Conservation (phyloP, 2,113 vertebrate species). For the Orycteropus afer region DNA sequence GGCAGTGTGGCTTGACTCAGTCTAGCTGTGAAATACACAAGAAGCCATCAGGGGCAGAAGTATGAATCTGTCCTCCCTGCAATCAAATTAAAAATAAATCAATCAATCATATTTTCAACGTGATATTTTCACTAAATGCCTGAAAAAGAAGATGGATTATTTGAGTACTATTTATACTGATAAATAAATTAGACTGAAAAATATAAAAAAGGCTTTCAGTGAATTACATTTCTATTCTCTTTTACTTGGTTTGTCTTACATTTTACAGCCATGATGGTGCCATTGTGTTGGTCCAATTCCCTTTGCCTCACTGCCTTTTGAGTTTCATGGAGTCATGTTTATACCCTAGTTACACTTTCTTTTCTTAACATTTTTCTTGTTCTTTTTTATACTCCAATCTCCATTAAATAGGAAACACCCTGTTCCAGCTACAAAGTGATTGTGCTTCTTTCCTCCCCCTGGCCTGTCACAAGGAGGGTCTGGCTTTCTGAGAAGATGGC, state of each 20-base stretch:
- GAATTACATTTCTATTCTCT: slow-evolving; percentile 17
- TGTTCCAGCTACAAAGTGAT: slow-evolving; percentile 23
- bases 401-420: slow-evolving; percentile 7
- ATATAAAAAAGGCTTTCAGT: neutral
- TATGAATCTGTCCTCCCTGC: neutral
- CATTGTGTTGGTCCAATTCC: neutral
- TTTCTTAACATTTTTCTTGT: neutral
- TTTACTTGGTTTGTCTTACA: neutral
- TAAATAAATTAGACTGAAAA: slow-evolving; percentile 23
- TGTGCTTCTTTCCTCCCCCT: neutral
- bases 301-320: neutral
- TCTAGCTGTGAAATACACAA: neutral
- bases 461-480: slow-evolving; percentile 24
- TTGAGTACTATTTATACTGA: slow-evolving; percentile 16
- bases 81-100: neutral
- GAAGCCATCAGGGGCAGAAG: neutral
- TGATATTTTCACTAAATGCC: neutral
- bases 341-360: neutral
- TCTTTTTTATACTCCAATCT: neutral
- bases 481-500: slow-evolving; percentile 40
- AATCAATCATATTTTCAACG: neutral
- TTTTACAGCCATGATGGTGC: neutral
- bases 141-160: slow-evolving; percentile 5
- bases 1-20: neutral
- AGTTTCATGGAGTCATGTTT: neutral